Evolutionary conservation across 2,888 invertebrate species (phyloP).

Genomic region (Sylvicola fuscatus): DNA sequence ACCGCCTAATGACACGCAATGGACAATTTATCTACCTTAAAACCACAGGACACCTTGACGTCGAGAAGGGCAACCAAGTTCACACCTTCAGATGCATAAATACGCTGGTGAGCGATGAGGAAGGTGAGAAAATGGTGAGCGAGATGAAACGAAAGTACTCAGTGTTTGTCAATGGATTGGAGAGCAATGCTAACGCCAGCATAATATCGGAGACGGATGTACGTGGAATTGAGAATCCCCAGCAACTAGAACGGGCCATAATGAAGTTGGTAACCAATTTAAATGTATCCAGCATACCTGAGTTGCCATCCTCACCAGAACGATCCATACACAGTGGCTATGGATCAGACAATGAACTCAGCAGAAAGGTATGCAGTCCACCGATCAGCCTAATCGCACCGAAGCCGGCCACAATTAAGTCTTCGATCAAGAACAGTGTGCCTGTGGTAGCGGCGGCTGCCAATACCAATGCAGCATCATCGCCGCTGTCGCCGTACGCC

Average conservation of each 20-base stretch:
- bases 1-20: constrained; percentile 57
- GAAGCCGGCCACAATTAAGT: constrained; percentile 20
- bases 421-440: constrained; percentile 25
- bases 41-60: constrained; percentile 67
- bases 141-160: constrained; percentile 68
- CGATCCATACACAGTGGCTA: no score
- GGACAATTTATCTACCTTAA: constrained; percentile 72
- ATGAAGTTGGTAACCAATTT: constrained; percentile 33
- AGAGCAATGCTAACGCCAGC: constrained; percentile 13
- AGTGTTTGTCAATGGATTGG: constrained; percentile 34
- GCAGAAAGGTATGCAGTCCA: constrained; percentile 4
- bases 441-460: constrained; percentile 16
- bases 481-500: not conserved
- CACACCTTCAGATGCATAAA: constrained; percentile 78
- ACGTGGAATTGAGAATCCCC: constrained; percentile 46
- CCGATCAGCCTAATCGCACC: constrained; percentile 24
- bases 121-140: constrained; percentile 47
- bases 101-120: constrained; percentile 49
- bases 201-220: constrained; percentile 11
- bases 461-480: not conserved
- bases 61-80: constrained; percentile 54
- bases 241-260: constrained; percentile 47
- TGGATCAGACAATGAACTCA: constrained; percentile 1
- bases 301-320: no score
- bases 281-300: no score